phyloP scores from a whole-genome alignment of 2,113 vertebrate genomes.

The Leucoraja erinaceus region DNA sequence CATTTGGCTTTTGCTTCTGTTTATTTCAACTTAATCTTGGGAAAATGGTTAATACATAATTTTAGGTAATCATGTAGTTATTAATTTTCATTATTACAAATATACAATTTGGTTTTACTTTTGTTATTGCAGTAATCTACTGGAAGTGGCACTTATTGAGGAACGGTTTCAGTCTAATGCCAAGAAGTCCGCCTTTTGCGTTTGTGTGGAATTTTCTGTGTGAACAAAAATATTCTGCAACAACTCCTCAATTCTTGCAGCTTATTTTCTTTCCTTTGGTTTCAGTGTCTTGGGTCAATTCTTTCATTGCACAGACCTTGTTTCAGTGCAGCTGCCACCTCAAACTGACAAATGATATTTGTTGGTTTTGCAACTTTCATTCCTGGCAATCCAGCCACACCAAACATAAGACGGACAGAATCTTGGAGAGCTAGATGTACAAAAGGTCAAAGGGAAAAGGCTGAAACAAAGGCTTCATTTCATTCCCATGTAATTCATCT shows the following conservation, averaged over 20 bases:
- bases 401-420: background rate
- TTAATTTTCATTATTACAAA: background rate
- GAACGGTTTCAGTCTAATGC: background rate
- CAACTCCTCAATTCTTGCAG: background rate
- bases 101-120: background rate
- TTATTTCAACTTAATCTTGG: background rate
- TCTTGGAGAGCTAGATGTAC: background rate
- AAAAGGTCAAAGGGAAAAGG: background rate
- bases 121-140: background rate
- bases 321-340: background rate
- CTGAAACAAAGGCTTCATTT: slow-evolving; percentile 41
- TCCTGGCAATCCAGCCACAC: background rate
- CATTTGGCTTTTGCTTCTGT: background rate
- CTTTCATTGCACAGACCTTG: slow-evolving; percentile 23
- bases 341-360: slow-evolving; percentile 39
- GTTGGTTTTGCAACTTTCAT: slow-evolving; percentile 12
- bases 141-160: background rate
- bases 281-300: slow-evolving; percentile 20
- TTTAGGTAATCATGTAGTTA: background rate
- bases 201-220: background rate
- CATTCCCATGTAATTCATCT: slow-evolving; percentile 25
- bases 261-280: background rate
- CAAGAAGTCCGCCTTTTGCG: background rate
- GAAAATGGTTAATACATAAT: background rate
- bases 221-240: slow-evolving; percentile 2